Conservation (phyloP, 2,797 vertebrate species). For the Novumbra hubbsi region DNA sequence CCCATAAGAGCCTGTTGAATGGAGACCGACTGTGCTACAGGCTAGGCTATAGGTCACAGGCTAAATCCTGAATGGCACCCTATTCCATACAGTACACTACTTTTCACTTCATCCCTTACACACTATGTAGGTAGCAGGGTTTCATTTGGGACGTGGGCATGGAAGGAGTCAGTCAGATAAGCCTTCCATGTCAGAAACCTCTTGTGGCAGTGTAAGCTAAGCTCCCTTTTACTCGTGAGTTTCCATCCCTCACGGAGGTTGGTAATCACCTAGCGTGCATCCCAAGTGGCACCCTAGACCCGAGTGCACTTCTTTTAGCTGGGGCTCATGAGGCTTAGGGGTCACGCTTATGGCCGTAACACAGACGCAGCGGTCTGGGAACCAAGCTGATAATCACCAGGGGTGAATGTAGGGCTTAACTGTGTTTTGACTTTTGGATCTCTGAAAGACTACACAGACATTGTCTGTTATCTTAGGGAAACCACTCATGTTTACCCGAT, state of each 20-base stretch:
- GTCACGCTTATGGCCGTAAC: too few species aligned
- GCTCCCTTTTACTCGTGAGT: conserved; percentile 24
- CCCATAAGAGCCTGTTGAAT: neutral
- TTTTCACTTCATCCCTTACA: neutral
- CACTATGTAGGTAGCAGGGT: neutral
- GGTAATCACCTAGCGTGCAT: neutral
- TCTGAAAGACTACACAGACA: neutral
- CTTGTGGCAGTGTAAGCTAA: conserved; percentile 34
- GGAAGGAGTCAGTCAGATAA: conserved; percentile 21
- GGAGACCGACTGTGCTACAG: neutral
- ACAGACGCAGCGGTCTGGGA: neutral
- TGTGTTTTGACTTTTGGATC: neutral
- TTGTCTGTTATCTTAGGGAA: neutral
- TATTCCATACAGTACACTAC: neutral
- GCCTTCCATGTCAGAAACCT: conserved; percentile 35
- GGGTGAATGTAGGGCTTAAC: neutral
- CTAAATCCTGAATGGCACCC: neutral
- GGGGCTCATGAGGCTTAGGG: too few species aligned
- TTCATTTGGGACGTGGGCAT: neutral
- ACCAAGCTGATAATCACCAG: neutral
- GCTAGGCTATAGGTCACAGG: neutral
- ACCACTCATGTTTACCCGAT: neutral
- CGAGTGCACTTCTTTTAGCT: neutral
- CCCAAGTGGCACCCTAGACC: too few species aligned
- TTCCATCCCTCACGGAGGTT: conserved; percentile 18